Percentiles rank a stretch among this genome's conserved stretches.
Evolutionary conservation across 2,888 invertebrate genomes (phyloP).

Genomic region (Microchrysa polita): DNA sequence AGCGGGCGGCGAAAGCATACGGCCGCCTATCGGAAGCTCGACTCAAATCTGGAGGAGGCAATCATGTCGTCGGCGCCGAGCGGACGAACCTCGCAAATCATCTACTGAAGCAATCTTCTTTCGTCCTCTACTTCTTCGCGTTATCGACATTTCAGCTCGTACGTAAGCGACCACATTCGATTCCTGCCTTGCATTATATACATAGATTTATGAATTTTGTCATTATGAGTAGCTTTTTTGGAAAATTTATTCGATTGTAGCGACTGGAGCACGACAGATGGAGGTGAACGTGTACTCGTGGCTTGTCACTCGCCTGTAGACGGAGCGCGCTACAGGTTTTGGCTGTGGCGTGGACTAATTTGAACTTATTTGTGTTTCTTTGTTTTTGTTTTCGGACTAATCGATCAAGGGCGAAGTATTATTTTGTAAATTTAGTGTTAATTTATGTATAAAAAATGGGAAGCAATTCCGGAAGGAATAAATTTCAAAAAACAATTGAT

Average conservation of each 20-base stretch:
- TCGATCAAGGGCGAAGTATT: background rate
- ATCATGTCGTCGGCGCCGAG: constrained; percentile 68
- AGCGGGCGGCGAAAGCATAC: constrained; percentile 69
- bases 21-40: constrained; percentile 72
- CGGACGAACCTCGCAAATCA: constrained; percentile 54
- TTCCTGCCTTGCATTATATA: constrained; percentile 36
- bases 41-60: constrained; percentile 74
- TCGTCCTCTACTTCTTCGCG: too few relatives aligned
- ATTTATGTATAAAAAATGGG: too few relatives aligned
- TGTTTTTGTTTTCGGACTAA: background rate
- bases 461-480: too few relatives aligned
- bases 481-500: too few relatives aligned
- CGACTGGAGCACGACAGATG: background rate
- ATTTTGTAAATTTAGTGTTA: background rate
- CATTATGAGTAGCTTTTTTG: background rate
- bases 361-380: background rate
- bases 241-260: constrained; percentile 3
- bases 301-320: too few relatives aligned
- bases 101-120: constrained; percentile 52
- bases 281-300: too few relatives aligned
- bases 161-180: constrained; percentile 9
- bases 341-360: background rate
- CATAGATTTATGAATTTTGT: background rate
- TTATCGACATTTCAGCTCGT: background rate
- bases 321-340: background rate